Evolutionary conservation across 2,113 vertebrate genomes (phyloP), one percentile per base, ranked within the genome.

Genomic region (Okapia johnstoni): DNA sequence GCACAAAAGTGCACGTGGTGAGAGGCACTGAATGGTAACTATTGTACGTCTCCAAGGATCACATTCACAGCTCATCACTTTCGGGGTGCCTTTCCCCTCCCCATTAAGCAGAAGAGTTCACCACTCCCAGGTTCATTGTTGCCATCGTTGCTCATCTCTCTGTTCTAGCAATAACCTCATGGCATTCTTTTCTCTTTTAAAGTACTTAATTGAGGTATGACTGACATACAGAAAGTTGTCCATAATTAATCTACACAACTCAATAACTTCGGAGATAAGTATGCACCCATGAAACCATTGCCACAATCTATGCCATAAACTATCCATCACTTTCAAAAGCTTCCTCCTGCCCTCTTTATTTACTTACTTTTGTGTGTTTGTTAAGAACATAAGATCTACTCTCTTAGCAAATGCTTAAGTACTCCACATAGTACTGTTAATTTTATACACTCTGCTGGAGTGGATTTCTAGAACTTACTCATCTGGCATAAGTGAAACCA

Each of bases 1-100:
- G 50, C 40, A 15, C 25, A 26, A 16, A 52, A 11, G 1, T 9
- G 10, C n/a, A 10, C 28, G 2, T 4, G 16, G 14, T 2, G 16
- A 6, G 25, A 89, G 26, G 26, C 57, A 33, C 5, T 28, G 36
- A 30, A 28, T 13, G 26, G 30, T 2, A 46, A n/a, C 21, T 7
- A 3, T 0, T 6, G 4, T 3, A 43, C 6, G 3, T 76, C 86
- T 48, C 48, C 58, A 85, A 40, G 4, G 50, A 14, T 33, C 26
- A 5, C 9, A 46, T 12, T 61, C 40, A 70, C n/a, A 40, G 36
- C 63, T 83, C 23, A 1, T 21, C 13, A 3, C 40, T n/a, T 10
- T 7, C 0, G 5, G n/a, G 85, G 30, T 2, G 11, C 54, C 50
- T 54, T 66, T 30, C 43, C n/a, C 21, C 4, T 16, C 7, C 30